Evolutionary conservation across 1,140 invertebrate species (phyloP).

Genomic region (Platyscapa corneri): DNA sequence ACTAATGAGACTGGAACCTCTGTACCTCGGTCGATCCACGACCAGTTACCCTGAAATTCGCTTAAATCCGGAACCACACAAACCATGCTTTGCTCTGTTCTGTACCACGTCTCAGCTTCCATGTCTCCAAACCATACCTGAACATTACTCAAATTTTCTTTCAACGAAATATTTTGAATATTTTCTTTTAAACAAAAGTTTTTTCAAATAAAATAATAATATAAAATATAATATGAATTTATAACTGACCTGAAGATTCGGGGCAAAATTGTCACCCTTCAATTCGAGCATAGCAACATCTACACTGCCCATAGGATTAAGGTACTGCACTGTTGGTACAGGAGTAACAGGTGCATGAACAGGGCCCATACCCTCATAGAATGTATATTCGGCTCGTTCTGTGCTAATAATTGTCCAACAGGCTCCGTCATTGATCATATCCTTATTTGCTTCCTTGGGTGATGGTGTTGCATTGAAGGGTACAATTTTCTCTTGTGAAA

Average conservation of each 20-base stretch:
- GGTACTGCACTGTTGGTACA: slow-evolving; percentile 93
- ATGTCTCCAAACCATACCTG: slow-evolving; percentile 98
- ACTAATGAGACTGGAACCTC: slow-evolving; percentile 97
- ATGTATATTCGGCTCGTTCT: slow-evolving; percentile 99
- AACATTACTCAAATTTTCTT: not conserved
- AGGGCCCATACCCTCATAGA: slow-evolving; percentile 99
- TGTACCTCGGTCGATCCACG: slow-evolving; percentile 90
- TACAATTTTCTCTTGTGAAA: slow-evolving; percentile 98
- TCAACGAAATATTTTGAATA: too few species aligned
- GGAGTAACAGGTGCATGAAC: slow-evolving; percentile 95
- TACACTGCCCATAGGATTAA: slow-evolving; percentile 96
- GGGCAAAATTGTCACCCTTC: slow-evolving; percentile 96
- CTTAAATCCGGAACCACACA: slow-evolving; percentile 98
- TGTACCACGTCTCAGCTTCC: slow-evolving; percentile 98
- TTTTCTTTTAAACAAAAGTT: too few species aligned
- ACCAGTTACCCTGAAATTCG: slow-evolving; percentile 94
- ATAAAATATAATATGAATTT: too few species aligned
- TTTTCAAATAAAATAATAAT: too few species aligned
- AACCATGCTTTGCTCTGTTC: slow-evolving; percentile 94
- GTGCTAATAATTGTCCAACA: slow-evolving; percentile 99
- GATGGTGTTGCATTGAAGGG: slow-evolving; percentile 98
- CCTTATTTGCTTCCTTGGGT: slow-evolving; percentile 96
- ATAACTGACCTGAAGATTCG: slow-evolving; percentile 84
- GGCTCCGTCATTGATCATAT: slow-evolving; percentile 99
- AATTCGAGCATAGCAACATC: slow-evolving; percentile 98